These are phyloP conservation scores for Cassiopea andromeda DNA, from an alignment of 30 jellyfish, hydroid and myxozoan genomes.

Conservation along the genomic window DNA sequence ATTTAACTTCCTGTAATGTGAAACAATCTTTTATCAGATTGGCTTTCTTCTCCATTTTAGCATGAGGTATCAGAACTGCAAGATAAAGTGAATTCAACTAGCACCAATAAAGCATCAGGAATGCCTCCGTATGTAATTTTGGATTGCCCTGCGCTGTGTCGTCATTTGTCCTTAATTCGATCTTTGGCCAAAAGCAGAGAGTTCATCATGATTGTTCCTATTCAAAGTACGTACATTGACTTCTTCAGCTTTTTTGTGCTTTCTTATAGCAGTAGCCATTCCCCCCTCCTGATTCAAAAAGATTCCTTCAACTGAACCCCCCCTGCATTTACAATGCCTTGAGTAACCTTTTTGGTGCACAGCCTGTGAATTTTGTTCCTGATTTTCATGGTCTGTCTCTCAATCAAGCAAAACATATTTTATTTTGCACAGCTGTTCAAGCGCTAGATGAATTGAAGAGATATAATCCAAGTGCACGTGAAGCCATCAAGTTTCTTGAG, in stretches of 20 bases:
- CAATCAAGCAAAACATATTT: background rate
- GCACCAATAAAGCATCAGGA: slow-evolving; percentile 5
- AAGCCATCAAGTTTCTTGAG: slow-evolving; percentile 91
- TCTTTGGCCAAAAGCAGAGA: slow-evolving; percentile 89
- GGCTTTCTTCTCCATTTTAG: slow-evolving; percentile 33
- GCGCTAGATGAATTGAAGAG: slow-evolving; percentile 95
- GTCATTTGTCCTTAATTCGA: slow-evolving; percentile 91
- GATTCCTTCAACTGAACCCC: background rate
- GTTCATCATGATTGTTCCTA: slow-evolving; percentile 87
- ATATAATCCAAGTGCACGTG: slow-evolving; percentile 98
- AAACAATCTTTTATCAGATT: background rate
- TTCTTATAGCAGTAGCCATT: background rate
- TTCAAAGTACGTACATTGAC: slow-evolving; percentile 62
- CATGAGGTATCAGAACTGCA: slow-evolving; percentile 86
- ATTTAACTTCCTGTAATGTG: background rate
- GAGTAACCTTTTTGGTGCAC: no score
- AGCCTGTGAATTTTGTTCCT: background rate
- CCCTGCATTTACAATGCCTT: no score
- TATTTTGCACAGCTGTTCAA: slow-evolving; percentile 70
- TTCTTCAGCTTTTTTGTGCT: background rate
- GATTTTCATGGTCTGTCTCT: background rate
- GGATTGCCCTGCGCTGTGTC: slow-evolving; percentile 90
- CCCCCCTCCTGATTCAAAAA: background rate
- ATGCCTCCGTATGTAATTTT: slow-evolving; percentile 79
- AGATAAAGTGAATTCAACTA: slow-evolving; percentile 56